Evolutionary conservation across 2,888 invertebrate species (phyloP).

Genomic region (Zootermopsis nevadensis): DNA sequence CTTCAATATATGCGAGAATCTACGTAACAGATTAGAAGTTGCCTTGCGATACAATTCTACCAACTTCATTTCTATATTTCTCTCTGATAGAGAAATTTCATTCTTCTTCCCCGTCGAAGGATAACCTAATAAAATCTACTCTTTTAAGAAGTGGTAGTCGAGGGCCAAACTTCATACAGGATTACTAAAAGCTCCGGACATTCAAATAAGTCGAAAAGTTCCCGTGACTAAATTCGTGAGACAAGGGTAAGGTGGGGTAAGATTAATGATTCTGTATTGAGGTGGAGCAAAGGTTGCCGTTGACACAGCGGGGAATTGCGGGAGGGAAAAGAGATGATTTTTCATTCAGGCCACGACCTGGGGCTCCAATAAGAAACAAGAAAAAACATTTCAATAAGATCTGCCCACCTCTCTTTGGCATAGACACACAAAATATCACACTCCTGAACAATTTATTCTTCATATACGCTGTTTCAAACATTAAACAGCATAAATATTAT

Average conservation of each 20-base stretch:
- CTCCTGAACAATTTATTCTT: too few relatives aligned
- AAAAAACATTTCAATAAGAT: background rate
- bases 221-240: background rate
- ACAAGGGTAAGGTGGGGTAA: background rate
- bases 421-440: background rate
- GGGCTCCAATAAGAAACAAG: background rate
- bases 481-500: too few relatives aligned
- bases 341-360: background rate
- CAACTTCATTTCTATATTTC: too few relatives aligned
- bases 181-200: background rate
- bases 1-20: too few relatives aligned
- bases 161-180: too few relatives aligned
- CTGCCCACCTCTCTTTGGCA: background rate
- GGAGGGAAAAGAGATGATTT: background rate
- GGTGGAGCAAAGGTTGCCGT: background rate
- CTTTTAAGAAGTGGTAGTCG: too few relatives aligned
- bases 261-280: background rate
- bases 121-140: too few relatives aligned
- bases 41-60: too few relatives aligned
- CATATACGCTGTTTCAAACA: too few relatives aligned
- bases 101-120: too few relatives aligned
- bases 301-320: background rate
- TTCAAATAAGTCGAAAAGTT: background rate
- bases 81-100: too few relatives aligned
- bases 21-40: too few relatives aligned